Percentiles rank a stretch among this genome's conserved stretches.
phyloP scores from a whole-genome alignment of 2,113 vertebrate species.

The Grantiella picta region DNA sequence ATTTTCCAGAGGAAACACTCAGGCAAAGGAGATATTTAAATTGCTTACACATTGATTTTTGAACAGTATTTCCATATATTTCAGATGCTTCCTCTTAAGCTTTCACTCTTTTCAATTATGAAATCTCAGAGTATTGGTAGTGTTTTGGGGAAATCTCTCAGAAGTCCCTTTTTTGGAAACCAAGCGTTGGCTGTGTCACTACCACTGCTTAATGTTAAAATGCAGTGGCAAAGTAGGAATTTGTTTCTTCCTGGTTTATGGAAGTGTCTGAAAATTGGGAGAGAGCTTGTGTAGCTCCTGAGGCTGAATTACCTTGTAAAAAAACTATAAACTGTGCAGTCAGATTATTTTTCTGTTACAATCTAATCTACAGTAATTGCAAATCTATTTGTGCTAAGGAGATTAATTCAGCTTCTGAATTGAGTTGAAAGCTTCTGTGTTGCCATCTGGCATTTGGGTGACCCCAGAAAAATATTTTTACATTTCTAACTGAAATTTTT shows the following conservation, averaged over 20 bases:
- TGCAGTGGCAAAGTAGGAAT: background rate
- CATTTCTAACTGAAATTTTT: background rate
- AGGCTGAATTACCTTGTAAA: background rate
- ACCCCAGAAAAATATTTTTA: constrained; percentile 11
- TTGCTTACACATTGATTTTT: background rate
- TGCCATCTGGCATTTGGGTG: constrained; percentile 8
- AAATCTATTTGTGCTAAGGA: background rate
- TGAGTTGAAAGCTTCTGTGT: background rate
- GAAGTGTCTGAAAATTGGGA: background rate
- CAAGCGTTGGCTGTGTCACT: background rate
- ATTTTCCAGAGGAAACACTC: background rate
- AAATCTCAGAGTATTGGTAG: background rate
- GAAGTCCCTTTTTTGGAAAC: background rate
- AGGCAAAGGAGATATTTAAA: background rate
- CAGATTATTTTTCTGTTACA: background rate
- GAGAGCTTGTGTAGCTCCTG: background rate
- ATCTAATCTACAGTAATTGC: background rate
- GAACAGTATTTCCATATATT: background rate
- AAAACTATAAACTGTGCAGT: background rate
- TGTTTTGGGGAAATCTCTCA: background rate
- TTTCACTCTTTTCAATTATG: background rate
- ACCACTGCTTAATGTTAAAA: background rate
- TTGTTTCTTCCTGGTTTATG: background rate
- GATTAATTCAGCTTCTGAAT: constrained; percentile 13
- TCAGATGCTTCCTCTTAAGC: background rate